Evolutionary conservation across 2,113 vertebrate genomes (phyloP), one percentile per base, ranked within the genome.

Genomic region (Urocynchramus pylzowi): DNA sequence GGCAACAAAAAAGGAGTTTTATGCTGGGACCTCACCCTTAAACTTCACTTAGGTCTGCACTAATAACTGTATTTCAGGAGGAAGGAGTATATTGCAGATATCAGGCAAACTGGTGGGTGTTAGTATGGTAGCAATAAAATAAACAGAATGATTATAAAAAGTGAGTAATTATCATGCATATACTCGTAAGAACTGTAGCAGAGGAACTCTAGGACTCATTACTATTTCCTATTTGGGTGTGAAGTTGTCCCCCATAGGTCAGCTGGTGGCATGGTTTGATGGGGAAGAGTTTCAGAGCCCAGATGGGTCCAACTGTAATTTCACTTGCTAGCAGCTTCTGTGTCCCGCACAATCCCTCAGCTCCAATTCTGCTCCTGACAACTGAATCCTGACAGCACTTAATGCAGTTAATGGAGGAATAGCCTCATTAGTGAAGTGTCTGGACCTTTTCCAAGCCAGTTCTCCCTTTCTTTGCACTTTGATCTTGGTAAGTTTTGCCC

Each of bases 401-500:
- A 33, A 50, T 64, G 49, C 24, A 88, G 59, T 71, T 79, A 79
- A 54, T 35, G 56, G 22, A 84, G 19, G 26, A 91, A 81, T 28
- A 37, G 31, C 37, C 11, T 91, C 4, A 1, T 84, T 77, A 73
- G 24, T 87, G n/a, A 84, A 73, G 80, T 50, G 18, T 45, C 67
- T 80, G 77, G 35, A 84, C 59, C 26, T 84, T 91, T 93, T 91
- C 71, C 81, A 78, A 27, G 17, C 24, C 44, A 69, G 0, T 69
- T 84, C 16, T 60, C 12, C 21, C 27, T 86, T 87, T 80, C 64
- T 60, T 47, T 69, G 44, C 8, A 4, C 24, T 80, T 83, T 31
- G 30, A 31, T 42, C 45, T 60, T 37, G 20, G 8, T 60, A 22
- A 6, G 0, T 8, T 45, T 3, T 16, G 30, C n/a, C 31, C 0